Evolutionary conservation across 2,113 vertebrate genomes (phyloP).

Genomic region (Benitochromis conjunctus): DNA sequence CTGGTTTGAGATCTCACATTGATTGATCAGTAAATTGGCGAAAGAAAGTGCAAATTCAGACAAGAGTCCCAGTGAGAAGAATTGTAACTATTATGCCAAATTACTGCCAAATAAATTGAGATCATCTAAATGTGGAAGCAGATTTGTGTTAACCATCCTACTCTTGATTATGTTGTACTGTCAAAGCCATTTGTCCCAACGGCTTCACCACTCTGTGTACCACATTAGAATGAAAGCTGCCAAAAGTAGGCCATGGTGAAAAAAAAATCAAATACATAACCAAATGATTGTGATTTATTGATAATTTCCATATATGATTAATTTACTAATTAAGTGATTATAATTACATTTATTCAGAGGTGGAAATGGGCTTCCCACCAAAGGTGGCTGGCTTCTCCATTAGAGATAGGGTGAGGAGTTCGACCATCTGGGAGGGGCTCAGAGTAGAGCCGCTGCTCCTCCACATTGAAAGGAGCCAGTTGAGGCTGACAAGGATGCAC

Average conservation of each 20-base stretch:
- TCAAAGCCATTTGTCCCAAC: neutral
- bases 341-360: neutral
- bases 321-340: neutral
- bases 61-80: neutral
- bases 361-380: neutral
- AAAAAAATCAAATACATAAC: fast-evolving
- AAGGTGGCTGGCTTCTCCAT: neutral
- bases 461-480: neutral
- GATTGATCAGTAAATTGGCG: neutral
- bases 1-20: neutral
- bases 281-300: neutral
- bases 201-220: neutral
- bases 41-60: neutral
- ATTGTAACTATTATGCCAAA: neutral
- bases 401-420: neutral
- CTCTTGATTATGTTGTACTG: neutral
- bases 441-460: neutral
- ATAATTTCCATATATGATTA: neutral
- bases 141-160: neutral
- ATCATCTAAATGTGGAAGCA: neutral
- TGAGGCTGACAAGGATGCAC: neutral
- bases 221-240: neutral
- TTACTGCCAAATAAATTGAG: neutral
- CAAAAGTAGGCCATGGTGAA: fast-evolving
- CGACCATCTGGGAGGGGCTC: neutral